Base-by-base conservation (phyloP, 2,888 invertebrate species). In the Phlogophora meticulosa region DNA sequence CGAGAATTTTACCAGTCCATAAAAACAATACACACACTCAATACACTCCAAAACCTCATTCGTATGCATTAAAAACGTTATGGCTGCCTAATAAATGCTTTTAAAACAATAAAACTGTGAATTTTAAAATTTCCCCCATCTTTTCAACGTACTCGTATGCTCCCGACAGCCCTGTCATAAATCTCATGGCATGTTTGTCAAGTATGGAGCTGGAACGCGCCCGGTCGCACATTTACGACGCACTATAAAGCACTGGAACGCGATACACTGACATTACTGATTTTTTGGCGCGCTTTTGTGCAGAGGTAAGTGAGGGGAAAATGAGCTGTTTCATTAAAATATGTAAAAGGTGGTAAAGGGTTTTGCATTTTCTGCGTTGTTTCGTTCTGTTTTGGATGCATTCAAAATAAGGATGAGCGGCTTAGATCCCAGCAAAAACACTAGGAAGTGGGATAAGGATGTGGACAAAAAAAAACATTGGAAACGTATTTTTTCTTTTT, bases 171-270 rank as follows among this genome's bases (percentile, higher is more conserved):
- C 85, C 85, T 87, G 72, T 73, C 79, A 84, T 87, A 86, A 87
- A 87, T 86, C 82, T 80, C 80, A 76, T 80, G 67, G 78, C 76
- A 82, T 88, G 90, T 90, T 91, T 90, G 91, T 91, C 90, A 91
- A 82, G 78, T 81, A 81, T 81, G 82, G 80, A 78, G 78, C 72
- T 77, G 76, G 76, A 70, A 76, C 76, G 82, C 66, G 74, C 45
- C 58, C 51, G 52, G 68, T 72, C 75, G 52, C 80, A 65, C 81
- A 61, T 75, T 75, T 81, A 83, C 62, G 80, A 70, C 45, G 63
- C 64, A 61, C 61, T 66, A 65, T 80, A 81, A 70, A 78, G 71
- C 58, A 65, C 62, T 63, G 69, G 64, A 82, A 80, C 80, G 80
- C 76, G 46, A 69, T 69, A 72, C 72, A 64, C 68, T 66, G 61